Conservation (phyloP, 2,113 vertebrate species). For the Labrus mixtus region DNA sequence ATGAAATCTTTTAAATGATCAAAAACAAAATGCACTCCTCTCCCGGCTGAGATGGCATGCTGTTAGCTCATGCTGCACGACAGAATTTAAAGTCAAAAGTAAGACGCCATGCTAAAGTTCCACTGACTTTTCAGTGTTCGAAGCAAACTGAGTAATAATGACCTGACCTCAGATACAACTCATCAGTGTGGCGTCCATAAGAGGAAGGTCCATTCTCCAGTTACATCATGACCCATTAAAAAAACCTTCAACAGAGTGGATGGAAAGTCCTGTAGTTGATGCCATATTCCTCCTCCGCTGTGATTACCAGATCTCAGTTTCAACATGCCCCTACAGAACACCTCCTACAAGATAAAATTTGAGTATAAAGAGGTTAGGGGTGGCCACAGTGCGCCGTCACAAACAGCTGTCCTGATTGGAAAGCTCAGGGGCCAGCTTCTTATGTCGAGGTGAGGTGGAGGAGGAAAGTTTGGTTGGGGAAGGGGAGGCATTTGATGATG, state of each 20-base stretch:
- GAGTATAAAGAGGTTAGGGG: not conserved
- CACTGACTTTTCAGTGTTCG: not conserved
- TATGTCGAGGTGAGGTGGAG: slow-evolving; percentile 91
- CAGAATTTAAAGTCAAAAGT: not conserved
- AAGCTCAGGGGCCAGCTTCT: slow-evolving; percentile 83
- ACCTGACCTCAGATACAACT: slow-evolving; percentile 3
- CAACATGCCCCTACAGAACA: too few species aligned
- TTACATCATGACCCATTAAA: slow-evolving; percentile 10
- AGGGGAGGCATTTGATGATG: slow-evolving; percentile 88
- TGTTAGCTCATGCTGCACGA: slow-evolving; percentile 16
- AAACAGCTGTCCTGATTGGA: slow-evolving; percentile 89
- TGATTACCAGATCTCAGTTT: not conserved
- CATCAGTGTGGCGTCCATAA: slow-evolving; percentile 3
- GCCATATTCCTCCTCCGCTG: slow-evolving; percentile 12
- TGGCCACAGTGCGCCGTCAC: slow-evolving; percentile 50
- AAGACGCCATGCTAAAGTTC: slow-evolving; percentile 1
- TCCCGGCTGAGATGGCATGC: slow-evolving; percentile 27
- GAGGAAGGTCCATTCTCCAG: slow-evolving; percentile 6
- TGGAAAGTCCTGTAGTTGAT: slow-evolving; percentile 11
- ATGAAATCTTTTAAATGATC: not conserved
- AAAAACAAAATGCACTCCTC: slow-evolving; percentile 11
- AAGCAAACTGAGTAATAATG: not conserved
- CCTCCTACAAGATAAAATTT: not conserved
- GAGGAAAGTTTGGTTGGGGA: slow-evolving; percentile 90
- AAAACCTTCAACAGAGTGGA: not conserved